Conservation (phyloP, 1,140 invertebrate genomes). For the Acyrthosiphon pisum region DNA sequence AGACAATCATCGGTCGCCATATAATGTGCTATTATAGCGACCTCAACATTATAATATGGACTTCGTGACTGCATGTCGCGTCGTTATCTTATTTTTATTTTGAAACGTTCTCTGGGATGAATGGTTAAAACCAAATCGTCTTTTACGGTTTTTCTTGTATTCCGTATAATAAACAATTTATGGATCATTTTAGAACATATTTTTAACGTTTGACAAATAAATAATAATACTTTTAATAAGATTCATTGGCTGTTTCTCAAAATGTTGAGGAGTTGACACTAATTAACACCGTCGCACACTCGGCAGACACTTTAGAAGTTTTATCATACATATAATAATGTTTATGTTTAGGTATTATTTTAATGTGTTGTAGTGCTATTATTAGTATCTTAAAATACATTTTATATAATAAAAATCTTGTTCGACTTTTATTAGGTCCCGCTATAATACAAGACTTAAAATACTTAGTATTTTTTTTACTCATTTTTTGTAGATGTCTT, state of each 20-base stretch:
- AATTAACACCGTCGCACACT: neutral
- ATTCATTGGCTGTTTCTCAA: neutral
- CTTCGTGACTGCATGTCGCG: neutral
- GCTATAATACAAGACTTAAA: no score
- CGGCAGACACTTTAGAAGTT: neutral
- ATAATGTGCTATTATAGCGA: neutral
- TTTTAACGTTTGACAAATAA: neutral
- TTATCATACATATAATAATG: neutral
- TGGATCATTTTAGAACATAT: neutral
- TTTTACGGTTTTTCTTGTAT: neutral
- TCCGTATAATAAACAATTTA: neutral
- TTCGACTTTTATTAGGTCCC: neutral
- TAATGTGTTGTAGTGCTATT: neutral
- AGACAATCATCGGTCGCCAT: neutral
- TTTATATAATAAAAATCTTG: neutral
- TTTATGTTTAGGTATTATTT: neutral
- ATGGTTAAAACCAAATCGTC: neutral
- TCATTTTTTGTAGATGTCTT: neutral
- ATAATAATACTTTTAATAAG: no score
- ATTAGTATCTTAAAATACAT: neutral
- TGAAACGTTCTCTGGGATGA: neutral
- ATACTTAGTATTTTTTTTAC: constrained; percentile 11
- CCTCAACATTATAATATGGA: neutral
- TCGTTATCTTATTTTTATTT: neutral
- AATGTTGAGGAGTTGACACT: neutral